Base-by-base conservation (phyloP, 2,113 vertebrate species). In the Dicentrarchus labrax region DNA sequence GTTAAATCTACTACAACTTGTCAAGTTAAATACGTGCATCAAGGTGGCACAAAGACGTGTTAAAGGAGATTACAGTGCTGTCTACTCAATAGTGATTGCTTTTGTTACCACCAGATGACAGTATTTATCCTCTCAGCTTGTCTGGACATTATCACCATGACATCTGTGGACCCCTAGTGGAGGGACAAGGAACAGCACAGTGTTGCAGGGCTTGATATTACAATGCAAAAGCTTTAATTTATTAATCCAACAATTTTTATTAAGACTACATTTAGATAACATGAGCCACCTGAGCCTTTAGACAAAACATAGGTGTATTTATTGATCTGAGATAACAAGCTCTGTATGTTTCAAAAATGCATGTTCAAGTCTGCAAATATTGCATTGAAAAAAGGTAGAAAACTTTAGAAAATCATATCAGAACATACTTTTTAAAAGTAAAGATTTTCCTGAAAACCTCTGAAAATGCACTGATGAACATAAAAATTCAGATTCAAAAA, bases 61-160 rank as follows among this genome's bases (percentile, higher is more conserved):
- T 62, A 13, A 7, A 36, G 19, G 30, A 50, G 13, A 84, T 41
- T 10, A 69, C 76, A 80, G 39, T 45, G 57, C 22, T 24, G 57
- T 72, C 64, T 53, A 4, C n/a, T 84, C 43, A 60, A 72, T 9
- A 78, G 89, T 86, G 90, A 86, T 91, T 84, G 82, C 76, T 75
- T 90, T 86, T 88, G 86, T 92, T 89, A 82, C 94, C 94, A 93
- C 87, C 91, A 94, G 94, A 92, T 93, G 94, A 91, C 93, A 91
- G 92, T 90, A 83, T 93, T 92, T 90, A 89, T 90, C 92, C 85
- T 93, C 82, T 69, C 65, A 86, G 67, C 59, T 65, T 79, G 80
- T 88, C 83, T 87, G 80, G 86, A 86, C 82, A 51, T 70, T 51
- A 86, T 78, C 51, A 81, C 66, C 54, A 19, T 84, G 81, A 82